Conservation (phyloP, 2,113 vertebrate genomes). For the Forbesichthys papilliferus region DNA sequence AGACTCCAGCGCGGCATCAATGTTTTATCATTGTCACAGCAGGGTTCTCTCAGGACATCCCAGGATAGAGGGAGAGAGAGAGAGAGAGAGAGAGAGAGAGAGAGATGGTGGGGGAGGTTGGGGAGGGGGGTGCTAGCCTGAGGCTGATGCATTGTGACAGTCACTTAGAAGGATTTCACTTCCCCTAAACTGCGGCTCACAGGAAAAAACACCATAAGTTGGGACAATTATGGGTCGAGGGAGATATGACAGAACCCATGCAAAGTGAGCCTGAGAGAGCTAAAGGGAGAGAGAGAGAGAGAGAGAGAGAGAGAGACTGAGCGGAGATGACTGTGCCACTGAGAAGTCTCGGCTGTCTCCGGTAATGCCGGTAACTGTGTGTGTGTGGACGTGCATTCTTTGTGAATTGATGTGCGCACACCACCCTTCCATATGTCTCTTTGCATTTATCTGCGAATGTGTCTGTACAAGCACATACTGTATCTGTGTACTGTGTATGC, state of each 20-base stretch:
- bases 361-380: conserved; percentile 25
- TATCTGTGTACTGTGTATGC: conserved; percentile 26
- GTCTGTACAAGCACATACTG: conserved; percentile 39
- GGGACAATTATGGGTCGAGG: conserved; percentile 89
- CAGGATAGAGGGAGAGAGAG: conserved; percentile 48
- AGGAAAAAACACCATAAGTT: conserved; percentile 79
- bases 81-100: conserved; percentile 49
- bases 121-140: conserved; percentile 56
- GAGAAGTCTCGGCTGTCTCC: conserved; percentile 69
- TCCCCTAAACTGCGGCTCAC: conserved; percentile 85
- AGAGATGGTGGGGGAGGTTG: conserved; percentile 61
- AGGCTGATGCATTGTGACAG: conserved; percentile 88
- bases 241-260: conserved; percentile 88
- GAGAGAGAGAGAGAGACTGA: conserved; percentile 20
- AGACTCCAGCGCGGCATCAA: conserved; percentile 87
- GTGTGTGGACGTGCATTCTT: conserved; percentile 27
- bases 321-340: conserved; percentile 53
- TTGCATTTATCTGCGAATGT: conserved; percentile 28
- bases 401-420: too few species aligned
- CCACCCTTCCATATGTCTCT: conserved; percentile 4
- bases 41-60: conserved; percentile 73
- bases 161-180: conserved; percentile 90
- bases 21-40: conserved; percentile 85
- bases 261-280: conserved; percentile 52
- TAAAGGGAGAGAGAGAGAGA: conserved; percentile 49